A percentile compares a stretch with the other conserved stretches of the same genome.
Evolutionary conservation across 1,140 invertebrate species (phyloP).

Genomic region (Pristionchus pacificus): DNA sequence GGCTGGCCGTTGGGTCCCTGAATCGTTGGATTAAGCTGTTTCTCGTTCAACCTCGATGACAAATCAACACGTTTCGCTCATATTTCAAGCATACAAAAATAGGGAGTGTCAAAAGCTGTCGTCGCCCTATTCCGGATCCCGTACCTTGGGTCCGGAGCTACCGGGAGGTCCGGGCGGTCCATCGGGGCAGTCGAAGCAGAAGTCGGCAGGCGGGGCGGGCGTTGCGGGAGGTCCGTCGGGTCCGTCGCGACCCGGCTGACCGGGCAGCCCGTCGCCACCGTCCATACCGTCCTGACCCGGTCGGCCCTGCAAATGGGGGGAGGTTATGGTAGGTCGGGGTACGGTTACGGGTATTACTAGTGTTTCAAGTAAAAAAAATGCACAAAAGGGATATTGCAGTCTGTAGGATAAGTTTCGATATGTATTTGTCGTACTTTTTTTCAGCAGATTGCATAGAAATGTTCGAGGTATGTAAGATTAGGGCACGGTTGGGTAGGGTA

Average conservation of each 20-base stretch:
- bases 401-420: too few species aligned
- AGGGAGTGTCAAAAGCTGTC: conserved; percentile 28
- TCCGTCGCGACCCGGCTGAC: conserved; percentile 34
- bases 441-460: too few species aligned
- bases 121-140: conserved; percentile 24
- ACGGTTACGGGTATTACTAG: too few species aligned
- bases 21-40: conserved; percentile 19
- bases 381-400: too few species aligned
- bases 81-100: too few species aligned
- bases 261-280: conserved; percentile 1
- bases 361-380: too few species aligned
- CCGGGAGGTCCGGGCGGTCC: conserved; percentile 37
- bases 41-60: conserved; percentile 24
- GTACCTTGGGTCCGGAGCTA: conserved; percentile 28
- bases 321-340: too few species aligned
- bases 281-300: neutral
- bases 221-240: conserved; percentile 33
- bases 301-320: too few species aligned
- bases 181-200: conserved; percentile 43
- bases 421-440: too few species aligned
- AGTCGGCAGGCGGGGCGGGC: conserved; percentile 30
- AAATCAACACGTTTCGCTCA: too few species aligned
- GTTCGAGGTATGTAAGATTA: too few species aligned
- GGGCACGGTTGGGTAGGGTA: too few species aligned
- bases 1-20: conserved; percentile 26